Conservation (phyloP, 2,113 vertebrate genomes). For the Ginglymostoma cirratum region DNA sequence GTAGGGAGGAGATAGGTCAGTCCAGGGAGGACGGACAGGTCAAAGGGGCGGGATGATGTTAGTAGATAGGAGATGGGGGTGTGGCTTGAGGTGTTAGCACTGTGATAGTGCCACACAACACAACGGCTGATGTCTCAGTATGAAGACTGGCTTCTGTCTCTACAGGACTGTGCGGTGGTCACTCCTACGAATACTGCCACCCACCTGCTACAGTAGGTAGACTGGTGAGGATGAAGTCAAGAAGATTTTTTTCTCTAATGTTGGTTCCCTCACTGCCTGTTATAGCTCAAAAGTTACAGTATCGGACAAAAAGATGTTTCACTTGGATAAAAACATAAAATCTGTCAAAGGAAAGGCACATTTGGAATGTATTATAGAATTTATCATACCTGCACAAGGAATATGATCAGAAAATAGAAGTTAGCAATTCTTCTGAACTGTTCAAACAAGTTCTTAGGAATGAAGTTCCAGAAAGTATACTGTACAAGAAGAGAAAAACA, state of each 20-base stretch:
- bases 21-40: too few species aligned
- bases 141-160: too few species aligned
- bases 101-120: too few species aligned
- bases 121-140: too few species aligned
- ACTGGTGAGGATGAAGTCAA: not conserved
- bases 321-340: not conserved
- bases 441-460: slow-evolving; percentile 96
- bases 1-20: too few species aligned
- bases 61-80: too few species aligned
- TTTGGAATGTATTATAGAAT: not conserved
- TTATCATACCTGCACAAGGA: slow-evolving; percentile 87
- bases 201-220: not conserved
- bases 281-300: not conserved
- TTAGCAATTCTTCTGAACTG: slow-evolving; percentile 97
- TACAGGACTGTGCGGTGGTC: too few species aligned
- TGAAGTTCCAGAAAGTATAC: slow-evolving; percentile 98
- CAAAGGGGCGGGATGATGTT: too few species aligned
- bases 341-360: not conserved
- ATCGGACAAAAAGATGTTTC: not conserved
- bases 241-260: not conserved
- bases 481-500: slow-evolving; percentile 49
- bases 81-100: too few species aligned
- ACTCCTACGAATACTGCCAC: too few species aligned
- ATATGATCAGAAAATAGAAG: slow-evolving; percentile 98
- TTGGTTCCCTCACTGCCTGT: not conserved